These are phyloP conservation scores for Agrochola lychnidis DNA, from an alignment of 2,888 invertebrate genomes.

Conservation along the genomic window DNA sequence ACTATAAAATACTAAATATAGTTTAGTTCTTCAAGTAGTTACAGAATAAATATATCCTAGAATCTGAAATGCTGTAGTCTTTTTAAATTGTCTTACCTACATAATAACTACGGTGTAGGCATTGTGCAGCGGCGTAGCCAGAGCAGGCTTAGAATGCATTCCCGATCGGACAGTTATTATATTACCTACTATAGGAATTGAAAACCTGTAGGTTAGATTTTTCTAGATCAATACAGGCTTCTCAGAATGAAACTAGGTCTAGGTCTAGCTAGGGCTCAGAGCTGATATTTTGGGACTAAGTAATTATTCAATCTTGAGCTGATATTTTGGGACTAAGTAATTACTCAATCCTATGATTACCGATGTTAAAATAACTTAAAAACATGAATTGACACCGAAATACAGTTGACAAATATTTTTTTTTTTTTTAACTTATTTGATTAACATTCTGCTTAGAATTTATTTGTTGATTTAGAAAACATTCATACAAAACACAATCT, in stretches of 20 bases:
- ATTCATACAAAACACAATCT: neutral
- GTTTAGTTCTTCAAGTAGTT: neutral
- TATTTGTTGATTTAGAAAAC: neutral
- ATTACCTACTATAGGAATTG: slow-evolving; percentile 22
- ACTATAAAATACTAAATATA: neutral
- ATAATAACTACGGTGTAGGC: slow-evolving; percentile 45
- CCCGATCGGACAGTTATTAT: slow-evolving; percentile 44
- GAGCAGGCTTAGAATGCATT: slow-evolving; percentile 56
- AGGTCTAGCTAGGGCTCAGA: neutral
- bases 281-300: neutral
- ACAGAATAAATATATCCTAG: no score
- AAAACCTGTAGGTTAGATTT: slow-evolving; percentile 30
- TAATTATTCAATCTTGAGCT: neutral
- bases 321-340: neutral
- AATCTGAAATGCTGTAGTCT: slow-evolving; percentile 25
- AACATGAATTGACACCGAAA: neutral
- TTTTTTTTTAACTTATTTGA: neutral
- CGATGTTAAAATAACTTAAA: neutral
- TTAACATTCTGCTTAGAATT: neutral
- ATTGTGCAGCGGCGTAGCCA: slow-evolving; percentile 21
- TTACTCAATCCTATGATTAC: neutral
- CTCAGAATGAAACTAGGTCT: neutral
- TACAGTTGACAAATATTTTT: neutral
- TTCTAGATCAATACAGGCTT: neutral
- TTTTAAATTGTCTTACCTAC: slow-evolving; percentile 24